Evolutionary conservation across 2,797 vertebrate genomes (phyloP).

Genomic region (Semaprochilodus insignis): DNA sequence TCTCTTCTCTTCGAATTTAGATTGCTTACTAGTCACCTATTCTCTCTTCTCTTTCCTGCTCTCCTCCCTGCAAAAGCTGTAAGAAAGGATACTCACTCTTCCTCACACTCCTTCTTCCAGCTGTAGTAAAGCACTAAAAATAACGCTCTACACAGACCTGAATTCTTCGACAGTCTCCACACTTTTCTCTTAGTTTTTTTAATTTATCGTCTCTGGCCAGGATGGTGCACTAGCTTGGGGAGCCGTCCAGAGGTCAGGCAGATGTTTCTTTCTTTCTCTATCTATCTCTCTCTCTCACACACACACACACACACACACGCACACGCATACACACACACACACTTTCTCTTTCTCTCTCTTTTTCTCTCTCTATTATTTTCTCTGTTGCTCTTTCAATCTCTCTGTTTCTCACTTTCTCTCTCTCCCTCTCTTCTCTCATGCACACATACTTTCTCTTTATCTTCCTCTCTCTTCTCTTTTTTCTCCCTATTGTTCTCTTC

Average conservation of each 20-base stretch:
- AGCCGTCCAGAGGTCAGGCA: conserved; percentile 75
- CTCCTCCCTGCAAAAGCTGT: not conserved
- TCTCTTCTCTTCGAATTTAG: not conserved
- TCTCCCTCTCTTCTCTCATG: not conserved
- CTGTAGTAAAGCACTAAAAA: conserved; percentile 71
- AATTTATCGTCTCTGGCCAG: conserved; percentile 71
- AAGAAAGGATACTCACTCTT: conserved; percentile 6
- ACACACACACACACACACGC: too few species aligned
- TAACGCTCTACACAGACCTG: conserved; percentile 58
- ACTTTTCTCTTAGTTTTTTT: conserved; percentile 46
- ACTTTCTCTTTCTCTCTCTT: not conserved
- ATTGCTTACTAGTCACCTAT: conserved; percentile 1
- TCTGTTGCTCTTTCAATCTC: not conserved
- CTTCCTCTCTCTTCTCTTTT: not conserved
- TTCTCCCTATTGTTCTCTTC: not conserved
- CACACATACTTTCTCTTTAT: not conserved
- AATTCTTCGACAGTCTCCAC: conserved; percentile 64
- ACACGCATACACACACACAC: too few species aligned
- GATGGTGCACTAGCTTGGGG: conserved; percentile 67
- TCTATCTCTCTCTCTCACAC: not conserved
- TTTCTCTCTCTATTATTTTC: not conserved
- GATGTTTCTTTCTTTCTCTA: conserved; percentile 62
- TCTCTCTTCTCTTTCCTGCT: not conserved
- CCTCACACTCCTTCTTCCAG: conserved; percentile 28
- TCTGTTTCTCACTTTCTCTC: not conserved